phyloP scores from a whole-genome alignment of 2,888 invertebrate species.

The Pyrrhosoma nymphula region DNA sequence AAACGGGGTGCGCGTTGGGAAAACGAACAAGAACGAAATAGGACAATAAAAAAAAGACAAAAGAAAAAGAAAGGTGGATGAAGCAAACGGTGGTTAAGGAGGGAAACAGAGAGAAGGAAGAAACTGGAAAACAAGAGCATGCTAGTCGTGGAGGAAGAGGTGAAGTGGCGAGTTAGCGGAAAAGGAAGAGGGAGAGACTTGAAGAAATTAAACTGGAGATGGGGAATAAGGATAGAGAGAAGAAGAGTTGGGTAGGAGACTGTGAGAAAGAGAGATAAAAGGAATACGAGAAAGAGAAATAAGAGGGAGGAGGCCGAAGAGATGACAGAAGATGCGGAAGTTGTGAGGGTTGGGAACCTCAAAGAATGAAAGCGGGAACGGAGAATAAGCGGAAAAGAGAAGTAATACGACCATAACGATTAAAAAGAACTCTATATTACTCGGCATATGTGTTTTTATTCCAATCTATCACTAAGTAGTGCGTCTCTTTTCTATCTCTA shows the following conservation, averaged over 20 bases:
- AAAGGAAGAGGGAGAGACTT: not conserved
- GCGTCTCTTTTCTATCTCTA: too few species aligned
- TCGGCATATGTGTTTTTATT: too few species aligned
- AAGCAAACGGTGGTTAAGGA: not conserved
- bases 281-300: not conserved
- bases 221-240: not conserved
- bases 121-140: not conserved
- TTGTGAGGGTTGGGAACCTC: not conserved
- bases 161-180: not conserved
- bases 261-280: not conserved
- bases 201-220: not conserved
- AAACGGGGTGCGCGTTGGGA: not conserved
- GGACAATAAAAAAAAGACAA: not conserved
- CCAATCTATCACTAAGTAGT: too few species aligned
- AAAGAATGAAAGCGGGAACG: not conserved
- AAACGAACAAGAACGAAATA: not conserved
- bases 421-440: too few species aligned
- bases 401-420: too few species aligned
- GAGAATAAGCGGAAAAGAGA: not conserved
- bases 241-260: not conserved
- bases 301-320: not conserved
- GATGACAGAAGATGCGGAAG: not conserved
- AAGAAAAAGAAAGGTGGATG: not conserved
- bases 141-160: not conserved
- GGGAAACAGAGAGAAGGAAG: too few species aligned